Percentiles rank a stretch among this genome's conserved stretches.
Evolutionary conservation across 2,888 invertebrate species (phyloP).

Genomic region (Melipona beecheii): DNA sequence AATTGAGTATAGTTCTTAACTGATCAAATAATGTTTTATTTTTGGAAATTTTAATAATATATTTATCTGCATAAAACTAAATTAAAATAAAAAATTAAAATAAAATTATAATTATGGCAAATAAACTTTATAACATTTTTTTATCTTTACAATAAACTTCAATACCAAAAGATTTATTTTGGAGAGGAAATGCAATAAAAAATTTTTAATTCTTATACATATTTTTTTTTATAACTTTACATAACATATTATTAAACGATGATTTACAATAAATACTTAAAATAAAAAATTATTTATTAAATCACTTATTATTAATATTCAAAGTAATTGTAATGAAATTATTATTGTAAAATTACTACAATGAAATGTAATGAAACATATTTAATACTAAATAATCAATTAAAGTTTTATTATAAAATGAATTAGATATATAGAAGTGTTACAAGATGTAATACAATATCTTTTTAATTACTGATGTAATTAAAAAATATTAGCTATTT

Average conservation of each 20-base stretch:
- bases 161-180: neutral
- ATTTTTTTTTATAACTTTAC: slow-evolving; percentile 16
- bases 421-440: neutral
- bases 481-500: neutral
- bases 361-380: slow-evolving; percentile 7
- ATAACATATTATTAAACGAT: slow-evolving; percentile 22
- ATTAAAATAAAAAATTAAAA: neutral
- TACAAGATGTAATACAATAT: neutral
- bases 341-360: neutral
- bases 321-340: too few species aligned
- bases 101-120: neutral
- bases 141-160: neutral
- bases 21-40: neutral
- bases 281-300: slow-evolving; percentile 11
- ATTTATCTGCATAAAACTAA: neutral
- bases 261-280: slow-evolving; percentile 17
- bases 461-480: neutral
- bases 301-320: slow-evolving; percentile 1
- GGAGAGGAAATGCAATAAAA: slow-evolving; percentile 23
- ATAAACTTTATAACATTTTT: neutral
- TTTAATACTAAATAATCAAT: neutral
- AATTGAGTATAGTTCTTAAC: too few species aligned
- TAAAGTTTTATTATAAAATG: slow-evolving; percentile 1
- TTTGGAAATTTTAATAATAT: neutral
- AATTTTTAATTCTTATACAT: neutral